Evolutionary conservation across 2,888 invertebrate species (phyloP), one percentile per base, ranked within the genome.

Genomic region (Loripinus fragilis): DNA sequence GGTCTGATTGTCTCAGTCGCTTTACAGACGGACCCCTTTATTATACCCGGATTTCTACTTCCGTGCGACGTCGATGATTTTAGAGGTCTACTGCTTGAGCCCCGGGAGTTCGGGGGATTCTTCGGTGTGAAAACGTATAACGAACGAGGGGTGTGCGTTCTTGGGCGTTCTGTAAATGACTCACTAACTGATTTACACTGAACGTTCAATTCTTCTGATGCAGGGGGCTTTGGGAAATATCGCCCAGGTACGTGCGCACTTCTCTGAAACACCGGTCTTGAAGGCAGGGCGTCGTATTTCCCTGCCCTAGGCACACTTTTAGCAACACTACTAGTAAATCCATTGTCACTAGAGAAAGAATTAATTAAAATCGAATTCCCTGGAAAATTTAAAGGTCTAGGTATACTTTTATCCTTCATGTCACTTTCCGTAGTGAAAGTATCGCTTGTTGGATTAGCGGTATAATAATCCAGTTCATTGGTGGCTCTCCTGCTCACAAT

Each of bases 151-250:
- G 81, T 84, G 45, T 71, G 68, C 0, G 81, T 85, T 69, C 77
- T 65, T 33, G 79, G 76, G 35, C 85, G 28, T 0, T 81, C 74
- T 8, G 50, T 25, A 1, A 64, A 17, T 15, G 48, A 38, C 28
- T 78, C 75, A 15, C 72, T 33, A 20, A 70, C 25, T 15, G 72
- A 67, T 5, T 55, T 65, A 35, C 64, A 69, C 8, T 50, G 60
- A 42, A 41, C 42, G 30, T 23, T 8, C 17, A 84, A 71, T 7
- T 85, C 83, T 2, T 78, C 78, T 2, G 76, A 41, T 17, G 76
- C 41, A 10, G 85, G 74, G 0, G 86, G 85, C 67, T 87, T 87
- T 0, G 88, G 87, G 69, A 88, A 88, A 64, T 85, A 88, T 33
- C 87, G 74, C 8, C 88, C 88, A 0, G 88, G 86, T 10, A 88